Percentiles rank a stretch among this genome's conserved stretches.
These are phyloP conservation scores for Synodontis membranacea DNA, from an alignment of 2,113 vertebrate genomes.

Conservation along the genomic window DNA sequence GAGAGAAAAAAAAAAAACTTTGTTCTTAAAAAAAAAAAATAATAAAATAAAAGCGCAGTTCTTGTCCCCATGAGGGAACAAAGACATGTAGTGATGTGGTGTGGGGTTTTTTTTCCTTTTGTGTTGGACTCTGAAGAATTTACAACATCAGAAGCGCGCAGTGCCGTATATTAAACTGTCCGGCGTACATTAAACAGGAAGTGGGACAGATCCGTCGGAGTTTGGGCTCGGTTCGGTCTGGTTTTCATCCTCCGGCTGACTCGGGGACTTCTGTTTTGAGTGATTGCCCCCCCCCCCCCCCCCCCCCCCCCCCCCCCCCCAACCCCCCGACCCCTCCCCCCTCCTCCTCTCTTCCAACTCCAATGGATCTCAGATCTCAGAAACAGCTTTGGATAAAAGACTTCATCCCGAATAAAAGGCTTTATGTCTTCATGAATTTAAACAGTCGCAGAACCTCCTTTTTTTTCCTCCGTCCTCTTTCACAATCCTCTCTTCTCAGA, in stretches of 20 bases:
- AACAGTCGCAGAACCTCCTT: constrained; percentile 34
- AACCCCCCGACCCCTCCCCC: background rate
- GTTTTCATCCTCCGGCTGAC: constrained; percentile 50
- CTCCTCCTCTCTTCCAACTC: background rate
- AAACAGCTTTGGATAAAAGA: constrained; percentile 55
- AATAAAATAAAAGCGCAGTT: background rate
- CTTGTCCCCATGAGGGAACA: constrained; percentile 1
- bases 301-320: background rate
- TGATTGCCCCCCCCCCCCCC: constrained; percentile 35
- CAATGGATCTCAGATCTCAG: constrained; percentile 47
- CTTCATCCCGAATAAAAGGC: constrained; percentile 36
- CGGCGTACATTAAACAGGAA: constrained; percentile 55
- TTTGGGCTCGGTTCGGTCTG: constrained; percentile 29
- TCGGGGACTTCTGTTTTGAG: constrained; percentile 55
- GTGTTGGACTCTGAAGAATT: constrained; percentile 9
- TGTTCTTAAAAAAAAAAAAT: background rate
- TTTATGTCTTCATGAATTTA: constrained; percentile 57
- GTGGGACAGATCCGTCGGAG: constrained; percentile 45
- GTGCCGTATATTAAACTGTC: constrained; percentile 41
- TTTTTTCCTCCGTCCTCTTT: background rate
- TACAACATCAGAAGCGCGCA: constrained; percentile 27
- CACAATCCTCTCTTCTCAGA: constrained; percentile 24
- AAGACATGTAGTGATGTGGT: constrained; percentile 2
- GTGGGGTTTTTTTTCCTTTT: background rate
- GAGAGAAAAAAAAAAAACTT: background rate